A percentile compares a stretch with the other conserved stretches of the same genome.
Evolutionary conservation across 2,113 vertebrate genomes (phyloP).

Genomic region (Cygnus buccinator): DNA sequence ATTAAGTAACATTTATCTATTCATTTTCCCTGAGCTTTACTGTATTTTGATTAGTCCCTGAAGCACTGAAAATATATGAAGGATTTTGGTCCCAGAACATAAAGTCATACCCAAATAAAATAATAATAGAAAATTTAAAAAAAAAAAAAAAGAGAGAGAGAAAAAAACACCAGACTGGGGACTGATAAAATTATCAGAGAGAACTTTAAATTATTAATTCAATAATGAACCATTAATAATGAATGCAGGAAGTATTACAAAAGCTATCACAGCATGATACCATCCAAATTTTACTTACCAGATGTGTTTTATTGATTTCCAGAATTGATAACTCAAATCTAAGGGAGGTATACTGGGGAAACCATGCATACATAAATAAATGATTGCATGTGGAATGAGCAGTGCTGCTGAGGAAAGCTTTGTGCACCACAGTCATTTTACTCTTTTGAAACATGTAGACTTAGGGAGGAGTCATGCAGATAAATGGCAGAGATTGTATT

Average conservation of each 20-base stretch:
- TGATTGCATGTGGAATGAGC: constrained; percentile 68
- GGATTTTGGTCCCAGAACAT: not conserved
- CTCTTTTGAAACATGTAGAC: not conserved
- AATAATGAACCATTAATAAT: constrained; percentile 79
- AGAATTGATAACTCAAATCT: constrained; percentile 64
- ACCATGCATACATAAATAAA: constrained; percentile 70
- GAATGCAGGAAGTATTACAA: constrained; percentile 74
- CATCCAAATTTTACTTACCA: constrained; percentile 67
- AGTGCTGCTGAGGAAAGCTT: constrained; percentile 29
- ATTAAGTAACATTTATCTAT: not conserved
- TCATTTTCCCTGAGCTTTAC: not conserved
- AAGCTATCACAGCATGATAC: constrained; percentile 64
- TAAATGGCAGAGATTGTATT: not conserved
- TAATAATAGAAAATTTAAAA: not conserved
- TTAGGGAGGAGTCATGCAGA: not conserved
- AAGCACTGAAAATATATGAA: constrained; percentile 16
- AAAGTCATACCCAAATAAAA: not conserved
- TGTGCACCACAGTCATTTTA: not conserved
- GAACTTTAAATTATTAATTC: constrained; percentile 79
- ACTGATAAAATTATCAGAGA: constrained; percentile 72
- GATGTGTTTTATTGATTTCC: constrained; percentile 77
- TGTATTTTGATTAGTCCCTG: constrained; percentile 8
- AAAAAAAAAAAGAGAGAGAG: not conserved
- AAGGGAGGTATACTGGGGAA: constrained; percentile 58
- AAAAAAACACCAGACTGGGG: constrained; percentile 23